phyloP scores from a whole-genome alignment of 2,888 invertebrate species.

The Drosophila subquinaria region DNA sequence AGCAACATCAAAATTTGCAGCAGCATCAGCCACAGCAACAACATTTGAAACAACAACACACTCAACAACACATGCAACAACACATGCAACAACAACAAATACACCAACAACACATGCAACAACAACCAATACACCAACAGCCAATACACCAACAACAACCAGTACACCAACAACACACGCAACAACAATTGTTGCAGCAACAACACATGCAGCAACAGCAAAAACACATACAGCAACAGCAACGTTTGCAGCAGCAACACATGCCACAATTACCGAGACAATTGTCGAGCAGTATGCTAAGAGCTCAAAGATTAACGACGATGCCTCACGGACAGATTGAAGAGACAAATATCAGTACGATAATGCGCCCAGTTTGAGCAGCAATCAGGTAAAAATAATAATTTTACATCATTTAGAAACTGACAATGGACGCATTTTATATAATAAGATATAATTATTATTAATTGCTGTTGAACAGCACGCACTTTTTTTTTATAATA shows the following conservation, averaged over 20 bases:
- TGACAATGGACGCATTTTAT: not conserved
- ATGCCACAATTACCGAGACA: not conserved
- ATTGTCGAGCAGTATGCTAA: not conserved
- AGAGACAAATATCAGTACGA: not conserved
- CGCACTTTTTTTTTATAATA: not conserved
- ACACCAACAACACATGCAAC: not conserved
- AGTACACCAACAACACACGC: not conserved
- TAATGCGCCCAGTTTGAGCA: not conserved
- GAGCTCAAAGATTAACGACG: not conserved
- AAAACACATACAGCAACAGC: not conserved
- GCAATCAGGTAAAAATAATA: not conserved
- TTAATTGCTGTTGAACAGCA: slow-evolving; percentile 35
- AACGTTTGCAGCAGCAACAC: not conserved
- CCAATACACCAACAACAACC: not conserved
- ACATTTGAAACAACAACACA: not conserved
- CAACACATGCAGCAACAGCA: not conserved
- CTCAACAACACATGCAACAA: not conserved
- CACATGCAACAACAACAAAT: not conserved
- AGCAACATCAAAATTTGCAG: not conserved
- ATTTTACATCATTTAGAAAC: not conserved
- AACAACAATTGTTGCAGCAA: not conserved
- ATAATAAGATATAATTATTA: not conserved
- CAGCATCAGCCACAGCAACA: not conserved
- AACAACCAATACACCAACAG: not conserved
- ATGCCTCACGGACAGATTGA: not conserved